Conservation (phyloP, 2,113 vertebrate genomes). For the Uria aalge region DNA sequence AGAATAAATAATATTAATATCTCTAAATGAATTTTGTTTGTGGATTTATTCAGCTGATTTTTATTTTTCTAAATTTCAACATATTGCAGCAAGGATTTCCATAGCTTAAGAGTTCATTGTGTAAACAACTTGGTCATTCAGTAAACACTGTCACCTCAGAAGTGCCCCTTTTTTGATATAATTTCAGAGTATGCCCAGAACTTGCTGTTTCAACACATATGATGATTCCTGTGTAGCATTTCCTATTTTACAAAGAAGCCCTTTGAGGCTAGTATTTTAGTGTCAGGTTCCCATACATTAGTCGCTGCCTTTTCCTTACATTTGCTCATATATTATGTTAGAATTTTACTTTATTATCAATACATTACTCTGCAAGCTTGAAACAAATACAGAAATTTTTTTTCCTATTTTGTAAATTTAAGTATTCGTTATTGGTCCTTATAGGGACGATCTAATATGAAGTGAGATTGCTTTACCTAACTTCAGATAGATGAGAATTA, state of each 20-base stretch:
- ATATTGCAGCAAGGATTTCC: background rate
- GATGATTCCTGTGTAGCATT: background rate
- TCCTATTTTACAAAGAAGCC: background rate
- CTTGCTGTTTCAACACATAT: background rate
- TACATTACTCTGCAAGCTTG: background rate
- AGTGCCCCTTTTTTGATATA: background rate
- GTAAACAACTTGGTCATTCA: background rate
- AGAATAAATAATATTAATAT: background rate
- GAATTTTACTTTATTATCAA: background rate
- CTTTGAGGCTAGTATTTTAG: background rate
- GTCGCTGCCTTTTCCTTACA: background rate
- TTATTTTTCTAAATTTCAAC: background rate
- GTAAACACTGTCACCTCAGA: background rate
- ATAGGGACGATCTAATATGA: background rate
- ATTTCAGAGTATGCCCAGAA: background rate
- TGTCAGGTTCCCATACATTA: background rate
- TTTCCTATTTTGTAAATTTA: background rate
- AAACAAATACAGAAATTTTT: background rate
- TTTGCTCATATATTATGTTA: background rate
- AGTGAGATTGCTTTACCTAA: background rate
- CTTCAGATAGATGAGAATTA: background rate
- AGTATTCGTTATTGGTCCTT: background rate
- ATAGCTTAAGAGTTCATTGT: background rate
- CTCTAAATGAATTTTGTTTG: background rate
- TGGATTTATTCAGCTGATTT: background rate